A percentile compares a stretch with the other conserved stretches of the same genome.
These are phyloP conservation scores for Uromys caudimaculatus DNA, from an alignment of 2,797 vertebrate species.

Conservation along the genomic window DNA sequence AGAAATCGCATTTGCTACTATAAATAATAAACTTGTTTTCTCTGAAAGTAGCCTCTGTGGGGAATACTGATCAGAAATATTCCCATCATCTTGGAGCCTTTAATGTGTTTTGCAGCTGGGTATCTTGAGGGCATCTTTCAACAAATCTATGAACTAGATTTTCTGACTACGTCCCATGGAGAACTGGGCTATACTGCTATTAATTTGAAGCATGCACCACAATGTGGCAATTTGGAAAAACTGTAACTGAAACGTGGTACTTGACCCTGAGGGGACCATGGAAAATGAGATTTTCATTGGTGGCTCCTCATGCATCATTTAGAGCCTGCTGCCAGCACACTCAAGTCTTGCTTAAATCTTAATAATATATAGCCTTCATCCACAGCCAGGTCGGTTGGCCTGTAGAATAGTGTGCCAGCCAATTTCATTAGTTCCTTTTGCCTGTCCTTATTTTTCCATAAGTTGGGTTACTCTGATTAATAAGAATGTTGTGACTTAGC, in stretches of 20 bases:
- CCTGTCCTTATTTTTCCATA: conserved; percentile 25
- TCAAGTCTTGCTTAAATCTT: conserved; percentile 11
- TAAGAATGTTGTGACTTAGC: conserved; percentile 31
- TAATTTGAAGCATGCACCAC: not conserved
- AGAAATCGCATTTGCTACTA: conserved; percentile 75
- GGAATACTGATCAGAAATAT: conserved; percentile 72
- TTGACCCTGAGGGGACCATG: not conserved
- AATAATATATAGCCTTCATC: not conserved
- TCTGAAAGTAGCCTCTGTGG: conserved; percentile 65
- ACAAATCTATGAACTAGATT: conserved; percentile 40
- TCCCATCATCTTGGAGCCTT: conserved; percentile 74
- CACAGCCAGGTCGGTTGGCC: not conserved
- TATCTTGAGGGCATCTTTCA: conserved; percentile 64
- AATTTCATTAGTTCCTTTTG: not conserved
- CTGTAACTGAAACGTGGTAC: conserved; percentile 63
- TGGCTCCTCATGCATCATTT: conserved; percentile 44
- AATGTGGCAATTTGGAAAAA: not conserved
- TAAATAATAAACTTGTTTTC: conserved; percentile 83
- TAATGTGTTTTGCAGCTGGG: conserved; percentile 79
- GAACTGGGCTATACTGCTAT: not conserved
- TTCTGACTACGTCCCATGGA: conserved; percentile 16
- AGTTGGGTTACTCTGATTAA: conserved; percentile 65
- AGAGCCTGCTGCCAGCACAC: not conserved
- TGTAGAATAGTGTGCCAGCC: not conserved
- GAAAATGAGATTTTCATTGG: conserved; percentile 41